Conservation (phyloP, 2,888 invertebrate species). For the Acanthopleura granulata region DNA sequence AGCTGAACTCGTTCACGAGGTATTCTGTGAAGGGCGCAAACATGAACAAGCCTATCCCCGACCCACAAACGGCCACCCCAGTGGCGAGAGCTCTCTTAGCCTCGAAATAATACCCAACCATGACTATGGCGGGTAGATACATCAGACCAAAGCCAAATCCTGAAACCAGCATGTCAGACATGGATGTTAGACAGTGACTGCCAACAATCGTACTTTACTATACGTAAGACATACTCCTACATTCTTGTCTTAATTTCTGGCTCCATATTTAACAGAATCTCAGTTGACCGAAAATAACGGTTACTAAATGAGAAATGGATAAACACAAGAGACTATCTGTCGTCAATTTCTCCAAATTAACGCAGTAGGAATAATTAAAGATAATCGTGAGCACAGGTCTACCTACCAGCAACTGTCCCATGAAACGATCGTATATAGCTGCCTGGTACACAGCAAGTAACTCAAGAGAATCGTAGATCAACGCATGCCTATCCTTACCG, state of each 20-base stretch:
- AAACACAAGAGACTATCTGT: slow-evolving; percentile 71
- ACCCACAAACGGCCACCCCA: slow-evolving; percentile 95
- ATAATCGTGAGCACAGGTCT: too few species aligned
- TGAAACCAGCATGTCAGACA: slow-evolving; percentile 64
- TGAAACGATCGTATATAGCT: too few species aligned
- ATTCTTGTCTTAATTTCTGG: too few species aligned
- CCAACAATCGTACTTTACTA: too few species aligned
- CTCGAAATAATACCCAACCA: slow-evolving; percentile 97
- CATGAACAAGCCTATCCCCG: slow-evolving; percentile 91
- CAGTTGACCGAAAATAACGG: too few species aligned
- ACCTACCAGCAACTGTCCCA: too few species aligned
- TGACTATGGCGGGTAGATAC: slow-evolving; percentile 94
- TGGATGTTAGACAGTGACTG: too few species aligned
- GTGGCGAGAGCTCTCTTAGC: slow-evolving; percentile 95
- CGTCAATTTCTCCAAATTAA: slow-evolving; percentile 89
- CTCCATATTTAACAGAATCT: too few species aligned
- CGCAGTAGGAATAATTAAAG: slow-evolving; percentile 79
- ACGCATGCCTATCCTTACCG: too few species aligned
- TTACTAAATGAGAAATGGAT: too few species aligned
- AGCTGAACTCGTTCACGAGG: slow-evolving; percentile 78
- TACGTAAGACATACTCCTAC: too few species aligned
- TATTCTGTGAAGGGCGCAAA: slow-evolving; percentile 84
- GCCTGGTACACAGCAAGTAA: slow-evolving; percentile 87
- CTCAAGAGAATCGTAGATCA: too few species aligned
- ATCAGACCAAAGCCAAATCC: slow-evolving; percentile 94